Base-by-base conservation (phyloP, 1,140 invertebrate species). In the Cataglyphis hispanica region DNA sequence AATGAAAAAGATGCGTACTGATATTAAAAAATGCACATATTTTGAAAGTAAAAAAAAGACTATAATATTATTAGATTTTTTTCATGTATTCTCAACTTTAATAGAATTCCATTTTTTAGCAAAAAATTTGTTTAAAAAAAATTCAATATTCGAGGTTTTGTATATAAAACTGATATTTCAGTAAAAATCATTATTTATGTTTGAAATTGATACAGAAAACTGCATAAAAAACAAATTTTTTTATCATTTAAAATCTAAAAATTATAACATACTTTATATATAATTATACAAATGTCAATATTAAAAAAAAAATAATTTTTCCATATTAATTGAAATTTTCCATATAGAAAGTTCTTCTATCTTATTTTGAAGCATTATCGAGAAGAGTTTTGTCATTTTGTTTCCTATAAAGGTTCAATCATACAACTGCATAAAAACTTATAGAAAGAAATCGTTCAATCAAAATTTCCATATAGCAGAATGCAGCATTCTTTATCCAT, bases 21-120 rank as follows among this genome's bases (percentile, higher is more conserved):
- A 19, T 64, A 64, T 64, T 64, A 37, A n/a, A 19, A 70, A 50
- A 19, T 27, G 13, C 46, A 70, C 5, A 70, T 25, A 69, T 46
- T 10, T 31, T 11, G n/a, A 2, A 27, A 25, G 6, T 67, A 46
- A 25, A 43, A 46, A 66, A n/a, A 31, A 40, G 1, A 46, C 16
- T 43, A 43, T 22, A 16, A 67, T 43, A 43, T 40, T 43, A 40
- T n/a, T 22, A 50, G 16, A 50, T 50, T 50, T 50, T 50, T 50
- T 16, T 19, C 5, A 16, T 50, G 16, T 50, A 50, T 43, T 25
- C 6, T 67, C 4, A 31, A 3, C 11, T 40, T 43, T 43, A 22
- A 13, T 25, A 16, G 22, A 43, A 46, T 43, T 22, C 4, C n/a
- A n/a, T 76, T 25, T n/a, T 6, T 31, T 63, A 46, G 6, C 40